Percentiles rank a stretch among this genome's conserved stretches.
phyloP scores from a whole-genome alignment of 1,140 invertebrate species.

The Megathymus violae region DNA sequence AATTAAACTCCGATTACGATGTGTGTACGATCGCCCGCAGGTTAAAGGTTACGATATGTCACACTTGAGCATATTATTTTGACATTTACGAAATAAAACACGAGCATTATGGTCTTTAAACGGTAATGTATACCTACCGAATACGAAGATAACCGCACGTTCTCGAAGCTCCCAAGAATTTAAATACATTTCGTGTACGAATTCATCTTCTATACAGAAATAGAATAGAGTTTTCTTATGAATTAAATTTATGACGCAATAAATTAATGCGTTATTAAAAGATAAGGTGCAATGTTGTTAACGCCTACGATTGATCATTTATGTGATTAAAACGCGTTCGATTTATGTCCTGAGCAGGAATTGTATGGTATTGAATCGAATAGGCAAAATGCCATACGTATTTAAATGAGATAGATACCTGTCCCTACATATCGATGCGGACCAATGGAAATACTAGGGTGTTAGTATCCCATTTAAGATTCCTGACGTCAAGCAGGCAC shows the following conservation, averaged over 20 bases:
- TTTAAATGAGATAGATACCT: slow-evolving; percentile 16
- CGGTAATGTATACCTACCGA: slow-evolving; percentile 2
- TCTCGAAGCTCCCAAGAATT: neutral
- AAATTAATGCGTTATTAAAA: slow-evolving; percentile 35
- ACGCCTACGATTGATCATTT: slow-evolving; percentile 18
- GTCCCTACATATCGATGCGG: slow-evolving; percentile 17
- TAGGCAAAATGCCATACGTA: slow-evolving; percentile 5
- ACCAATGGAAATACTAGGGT: slow-evolving; percentile 48
- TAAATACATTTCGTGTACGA: neutral
- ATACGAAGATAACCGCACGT: neutral
- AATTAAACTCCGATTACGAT: slow-evolving; percentile 47
- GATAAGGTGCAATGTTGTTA: slow-evolving; percentile 29
- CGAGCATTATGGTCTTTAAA: slow-evolving; percentile 15
- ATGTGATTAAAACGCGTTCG: slow-evolving; percentile 12
- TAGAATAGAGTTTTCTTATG: slow-evolving; percentile 2
- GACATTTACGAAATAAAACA: slow-evolving; percentile 26
- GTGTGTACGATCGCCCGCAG: slow-evolving; percentile 19
- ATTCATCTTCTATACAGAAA: neutral
- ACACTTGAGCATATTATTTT: slow-evolving; percentile 25
- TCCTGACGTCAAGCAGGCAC: slow-evolving; percentile 70
- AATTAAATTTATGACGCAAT: slow-evolving; percentile 32
- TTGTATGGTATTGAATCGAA: slow-evolving; percentile 9
- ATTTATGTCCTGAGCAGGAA: slow-evolving; percentile 9
- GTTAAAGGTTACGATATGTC: slow-evolving; percentile 30
- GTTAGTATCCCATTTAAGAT: slow-evolving; percentile 63